These are phyloP conservation scores for Incurvaria masculella DNA, from an alignment of 2,888 invertebrate genomes.

Conservation along the genomic window DNA sequence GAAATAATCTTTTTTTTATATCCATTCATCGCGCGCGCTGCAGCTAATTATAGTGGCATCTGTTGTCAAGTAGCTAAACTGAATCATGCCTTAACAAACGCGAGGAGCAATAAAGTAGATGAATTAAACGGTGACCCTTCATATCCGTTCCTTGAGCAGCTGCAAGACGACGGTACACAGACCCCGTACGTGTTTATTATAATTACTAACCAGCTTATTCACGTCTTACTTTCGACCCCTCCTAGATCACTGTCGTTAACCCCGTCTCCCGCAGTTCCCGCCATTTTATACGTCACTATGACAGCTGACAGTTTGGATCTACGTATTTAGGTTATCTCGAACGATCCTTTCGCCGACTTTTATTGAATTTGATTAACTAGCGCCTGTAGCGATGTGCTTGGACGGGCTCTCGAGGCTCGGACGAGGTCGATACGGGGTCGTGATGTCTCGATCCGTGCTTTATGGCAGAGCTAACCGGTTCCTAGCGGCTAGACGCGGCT, in stretches of 20 bases:
- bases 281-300: too few relatives aligned
- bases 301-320: too few relatives aligned
- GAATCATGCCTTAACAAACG: constrained; percentile 40
- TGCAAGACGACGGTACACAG: neutral
- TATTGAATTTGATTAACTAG: too few relatives aligned
- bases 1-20: constrained; percentile 34
- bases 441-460: constrained; percentile 17
- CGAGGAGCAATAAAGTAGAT: constrained; percentile 36
- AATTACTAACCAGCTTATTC: neutral
- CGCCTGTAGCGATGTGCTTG: neutral
- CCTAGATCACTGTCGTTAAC: neutral
- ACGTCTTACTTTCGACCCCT: neutral
- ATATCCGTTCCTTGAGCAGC: neutral
- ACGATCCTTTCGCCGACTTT: too few relatives aligned
- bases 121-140: constrained; percentile 45
- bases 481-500: constrained; percentile 8
- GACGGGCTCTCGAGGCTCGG: neutral
- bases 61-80: constrained; percentile 37
- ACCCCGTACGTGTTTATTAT: neutral
- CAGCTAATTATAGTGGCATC: constrained; percentile 47
- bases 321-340: too few relatives aligned
- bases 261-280: neutral
- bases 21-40: constrained; percentile 32
- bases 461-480: constrained; percentile 18
- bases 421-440: constrained; percentile 6